A percentile compares a stretch with the other conserved stretches of the same genome.
phyloP scores from a whole-genome alignment of 2,113 vertebrate species.

The Odobenus rosmarus region DNA sequence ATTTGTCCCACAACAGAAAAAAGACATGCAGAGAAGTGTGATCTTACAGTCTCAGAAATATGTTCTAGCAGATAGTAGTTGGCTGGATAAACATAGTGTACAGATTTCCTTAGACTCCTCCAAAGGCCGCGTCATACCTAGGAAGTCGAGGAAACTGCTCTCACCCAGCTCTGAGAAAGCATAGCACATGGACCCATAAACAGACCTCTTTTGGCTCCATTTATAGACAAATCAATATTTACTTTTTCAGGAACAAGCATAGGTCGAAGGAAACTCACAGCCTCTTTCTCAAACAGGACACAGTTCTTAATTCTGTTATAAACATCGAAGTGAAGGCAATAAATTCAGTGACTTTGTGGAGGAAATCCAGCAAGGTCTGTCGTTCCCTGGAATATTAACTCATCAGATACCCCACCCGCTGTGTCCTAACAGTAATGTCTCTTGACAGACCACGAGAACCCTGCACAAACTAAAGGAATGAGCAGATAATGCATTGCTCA shows the following conservation, averaged over 20 bases:
- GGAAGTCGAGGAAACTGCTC: background rate
- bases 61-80: background rate
- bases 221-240: background rate
- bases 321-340: background rate
- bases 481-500: background rate
- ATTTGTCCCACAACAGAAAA: background rate
- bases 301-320: conserved; percentile 9
- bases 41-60: background rate
- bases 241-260: background rate
- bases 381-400: background rate
- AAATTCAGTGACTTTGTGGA: background rate
- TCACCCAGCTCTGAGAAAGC: background rate
- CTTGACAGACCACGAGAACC: background rate
- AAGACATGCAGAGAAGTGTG: background rate
- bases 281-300: background rate
- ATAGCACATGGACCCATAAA: background rate
- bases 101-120: background rate
- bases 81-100: background rate
- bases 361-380: background rate
- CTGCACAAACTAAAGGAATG: background rate
- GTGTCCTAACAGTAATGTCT: background rate
- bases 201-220: background rate
- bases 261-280: background rate
- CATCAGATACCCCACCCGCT: background rate
- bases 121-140: background rate